A percentile compares a stretch with the other conserved stretches of the same genome.
These are phyloP conservation scores for Crotalus horridus DNA, from an alignment of 2,113 vertebrate genomes.

Conservation along the genomic window DNA sequence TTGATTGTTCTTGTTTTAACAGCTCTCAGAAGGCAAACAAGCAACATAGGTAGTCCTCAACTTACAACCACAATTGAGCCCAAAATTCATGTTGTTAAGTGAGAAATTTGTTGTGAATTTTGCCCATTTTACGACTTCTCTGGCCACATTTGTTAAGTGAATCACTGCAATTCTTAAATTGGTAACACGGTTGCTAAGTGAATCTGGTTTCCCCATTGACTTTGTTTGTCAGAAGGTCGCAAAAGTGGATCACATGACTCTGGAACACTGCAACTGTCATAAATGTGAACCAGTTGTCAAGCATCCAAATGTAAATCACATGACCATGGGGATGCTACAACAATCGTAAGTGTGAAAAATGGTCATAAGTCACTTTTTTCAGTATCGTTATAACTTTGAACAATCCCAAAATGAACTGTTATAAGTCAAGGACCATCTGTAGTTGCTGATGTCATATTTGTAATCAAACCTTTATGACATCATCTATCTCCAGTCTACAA, in stretches of 20 bases:
- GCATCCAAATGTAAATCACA: neutral
- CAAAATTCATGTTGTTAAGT: neutral
- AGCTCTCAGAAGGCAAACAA: neutral
- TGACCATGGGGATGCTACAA: neutral
- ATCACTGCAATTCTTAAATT: neutral
- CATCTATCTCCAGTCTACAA: too few relatives aligned
- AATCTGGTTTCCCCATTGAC: neutral
- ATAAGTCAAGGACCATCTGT: neutral
- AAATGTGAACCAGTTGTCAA: too few relatives aligned
- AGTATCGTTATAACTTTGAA: neutral
- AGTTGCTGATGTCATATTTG: too few relatives aligned
- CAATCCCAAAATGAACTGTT: neutral
- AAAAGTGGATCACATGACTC: neutral
- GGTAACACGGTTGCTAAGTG: neutral
- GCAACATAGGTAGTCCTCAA: neutral
- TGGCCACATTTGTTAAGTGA: neutral
- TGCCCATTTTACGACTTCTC: neutral
- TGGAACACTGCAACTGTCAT: too few relatives aligned
- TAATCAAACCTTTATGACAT: too few relatives aligned
- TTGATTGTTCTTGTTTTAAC: neutral
- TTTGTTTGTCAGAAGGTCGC: neutral
- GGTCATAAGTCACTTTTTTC: neutral
- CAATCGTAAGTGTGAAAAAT: neutral
- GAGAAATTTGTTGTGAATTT: neutral
- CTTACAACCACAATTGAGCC: neutral